These are phyloP conservation scores for Coenonympha arcania DNA, from an alignment of 2,888 invertebrate genomes.

Conservation along the genomic window DNA sequence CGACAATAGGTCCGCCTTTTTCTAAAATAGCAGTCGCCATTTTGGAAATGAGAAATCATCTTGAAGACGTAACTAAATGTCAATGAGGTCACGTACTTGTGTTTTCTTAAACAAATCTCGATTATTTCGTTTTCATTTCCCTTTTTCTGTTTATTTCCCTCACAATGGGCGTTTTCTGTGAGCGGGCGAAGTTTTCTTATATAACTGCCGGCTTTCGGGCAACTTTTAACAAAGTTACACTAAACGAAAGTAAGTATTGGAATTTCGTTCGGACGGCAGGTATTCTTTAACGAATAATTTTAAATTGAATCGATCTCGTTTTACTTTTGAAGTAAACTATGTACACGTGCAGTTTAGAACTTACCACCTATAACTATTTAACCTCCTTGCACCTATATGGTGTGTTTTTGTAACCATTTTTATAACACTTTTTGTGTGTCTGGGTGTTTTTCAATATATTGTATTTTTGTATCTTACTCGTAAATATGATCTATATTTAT, in stretches of 20 bases:
- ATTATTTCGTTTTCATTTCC: conserved; percentile 28
- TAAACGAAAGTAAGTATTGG: conserved; percentile 26
- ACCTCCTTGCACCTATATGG: too few species aligned
- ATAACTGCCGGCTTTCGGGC: neutral
- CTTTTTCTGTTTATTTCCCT: conserved; percentile 27
- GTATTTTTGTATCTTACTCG: too few species aligned
- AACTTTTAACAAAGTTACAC: conserved; percentile 23
- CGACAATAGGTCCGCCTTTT: too few species aligned
- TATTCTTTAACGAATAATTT: conserved; percentile 1
- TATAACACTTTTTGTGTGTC: too few species aligned
- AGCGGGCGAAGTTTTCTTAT: conserved; percentile 11
- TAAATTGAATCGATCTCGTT: neutral
- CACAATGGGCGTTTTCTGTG: conserved; percentile 20
- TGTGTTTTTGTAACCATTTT: too few species aligned
- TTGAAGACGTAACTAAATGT: conserved; percentile 42
- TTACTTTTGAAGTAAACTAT: neutral
- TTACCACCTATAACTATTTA: neutral
- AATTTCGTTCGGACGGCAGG: conserved; percentile 16
- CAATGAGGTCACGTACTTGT: conserved; percentile 60
- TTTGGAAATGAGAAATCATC: conserved; percentile 51
- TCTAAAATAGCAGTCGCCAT: too few species aligned
- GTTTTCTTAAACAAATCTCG: conserved; percentile 53
- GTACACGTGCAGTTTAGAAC: neutral
- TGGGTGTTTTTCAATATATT: too few species aligned
- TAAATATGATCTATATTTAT: too few species aligned